These are phyloP conservation scores for Brassicogethes aeneus DNA, from an alignment of 2,888 invertebrate species.

Conservation along the genomic window DNA sequence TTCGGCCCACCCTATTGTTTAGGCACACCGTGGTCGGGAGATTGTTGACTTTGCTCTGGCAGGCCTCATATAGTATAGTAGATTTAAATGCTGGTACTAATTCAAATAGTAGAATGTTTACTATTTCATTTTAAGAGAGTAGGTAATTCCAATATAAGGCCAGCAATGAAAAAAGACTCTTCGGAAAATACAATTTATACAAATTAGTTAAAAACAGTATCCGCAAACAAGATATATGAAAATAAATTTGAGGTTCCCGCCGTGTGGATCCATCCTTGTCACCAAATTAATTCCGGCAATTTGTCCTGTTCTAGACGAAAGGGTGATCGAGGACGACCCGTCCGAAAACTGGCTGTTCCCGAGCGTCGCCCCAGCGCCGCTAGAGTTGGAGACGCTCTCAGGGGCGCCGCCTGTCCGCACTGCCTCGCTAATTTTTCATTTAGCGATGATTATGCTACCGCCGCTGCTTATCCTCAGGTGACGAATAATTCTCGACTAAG, in stretches of 20 bases:
- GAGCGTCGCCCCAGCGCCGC: constrained; percentile 33
- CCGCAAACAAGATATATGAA: too few relatives aligned
- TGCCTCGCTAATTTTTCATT: constrained; percentile 18
- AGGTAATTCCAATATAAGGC: constrained; percentile 5
- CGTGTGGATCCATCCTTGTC: background rate
- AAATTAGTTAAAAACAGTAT: too few relatives aligned
- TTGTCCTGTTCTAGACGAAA: constrained; percentile 16
- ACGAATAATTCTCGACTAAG: constrained; percentile 23
- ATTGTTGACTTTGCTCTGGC: too few relatives aligned
- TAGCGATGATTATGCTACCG: constrained; percentile 17
- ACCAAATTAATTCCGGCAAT: constrained; percentile 2
- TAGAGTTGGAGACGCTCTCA: constrained; percentile 34
- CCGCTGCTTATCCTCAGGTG: constrained; percentile 29
- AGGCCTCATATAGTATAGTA: too few relatives aligned
- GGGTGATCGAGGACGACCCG: constrained; percentile 25
- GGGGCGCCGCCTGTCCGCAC: constrained; percentile 11
- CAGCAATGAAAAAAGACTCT: background rate
- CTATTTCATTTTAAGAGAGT: too few relatives aligned
- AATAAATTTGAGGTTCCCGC: too few relatives aligned
- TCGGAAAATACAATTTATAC: too few relatives aligned
- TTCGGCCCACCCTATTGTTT: too few relatives aligned
- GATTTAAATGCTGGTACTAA: too few relatives aligned
- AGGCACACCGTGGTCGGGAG: too few relatives aligned
- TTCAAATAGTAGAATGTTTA: too few relatives aligned
- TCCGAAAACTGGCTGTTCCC: constrained; percentile 34